These are phyloP conservation scores for Spea bombifrons DNA, from an alignment of 2,113 vertebrate species.

Conservation along the genomic window DNA sequence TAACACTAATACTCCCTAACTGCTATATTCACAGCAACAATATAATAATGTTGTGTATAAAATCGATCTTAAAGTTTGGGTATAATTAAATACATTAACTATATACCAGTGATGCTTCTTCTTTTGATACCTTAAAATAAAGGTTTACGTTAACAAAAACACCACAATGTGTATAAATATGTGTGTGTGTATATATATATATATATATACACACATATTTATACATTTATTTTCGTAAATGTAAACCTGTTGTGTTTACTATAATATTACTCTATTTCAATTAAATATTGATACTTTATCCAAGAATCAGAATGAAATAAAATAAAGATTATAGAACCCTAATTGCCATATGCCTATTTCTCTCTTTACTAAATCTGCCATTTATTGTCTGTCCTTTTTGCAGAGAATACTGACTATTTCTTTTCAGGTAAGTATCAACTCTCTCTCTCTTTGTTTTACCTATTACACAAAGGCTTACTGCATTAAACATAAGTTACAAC, in stretches of 20 bases:
- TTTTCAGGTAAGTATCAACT: slow-evolving; percentile 69
- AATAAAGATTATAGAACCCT: background rate
- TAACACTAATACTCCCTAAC: too few species aligned
- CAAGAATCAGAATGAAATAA: too few species aligned
- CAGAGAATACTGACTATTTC: slow-evolving; percentile 75
- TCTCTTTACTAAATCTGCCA: slow-evolving; percentile 48
- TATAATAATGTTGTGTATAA: too few species aligned
- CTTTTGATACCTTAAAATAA: too few species aligned
- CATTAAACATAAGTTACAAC: slow-evolving; percentile 2
- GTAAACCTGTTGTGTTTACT: background rate
- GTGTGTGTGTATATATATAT: too few species aligned
- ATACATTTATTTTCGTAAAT: background rate
- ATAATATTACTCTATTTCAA: background rate
- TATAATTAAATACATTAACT: too few species aligned
- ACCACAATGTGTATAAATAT: too few species aligned
- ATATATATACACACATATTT: background rate
- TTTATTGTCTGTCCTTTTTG: slow-evolving; percentile 57
- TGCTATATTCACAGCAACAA: too few species aligned
- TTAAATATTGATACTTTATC: background rate
- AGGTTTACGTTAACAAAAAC: too few species aligned
- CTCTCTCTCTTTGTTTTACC: slow-evolving; percentile 21
- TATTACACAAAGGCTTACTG: background rate
- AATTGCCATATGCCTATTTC: slow-evolving; percentile 9
- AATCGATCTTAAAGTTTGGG: too few species aligned
- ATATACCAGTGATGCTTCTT: too few species aligned